Evolutionary conservation across 2,113 vertebrate species (phyloP).

Genomic region (Silurus glanis): DNA sequence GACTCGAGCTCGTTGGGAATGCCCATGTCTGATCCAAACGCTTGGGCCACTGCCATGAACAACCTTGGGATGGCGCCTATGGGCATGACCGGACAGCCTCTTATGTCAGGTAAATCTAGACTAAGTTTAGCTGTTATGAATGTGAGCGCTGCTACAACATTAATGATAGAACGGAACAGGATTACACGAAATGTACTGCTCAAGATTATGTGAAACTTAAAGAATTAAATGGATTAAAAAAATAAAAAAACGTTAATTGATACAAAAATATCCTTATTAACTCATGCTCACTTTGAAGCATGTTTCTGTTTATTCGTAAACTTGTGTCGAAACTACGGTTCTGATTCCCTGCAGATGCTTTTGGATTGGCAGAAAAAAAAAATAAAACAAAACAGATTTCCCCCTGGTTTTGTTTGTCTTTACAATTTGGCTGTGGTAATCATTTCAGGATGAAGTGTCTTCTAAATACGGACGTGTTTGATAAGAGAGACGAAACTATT

Average conservation of each 20-base stretch:
- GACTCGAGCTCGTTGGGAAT: conserved; percentile 86
- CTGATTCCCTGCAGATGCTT: not conserved
- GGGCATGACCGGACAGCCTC: conserved; percentile 85
- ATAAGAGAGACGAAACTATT: not conserved
- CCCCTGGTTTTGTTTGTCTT: not conserved
- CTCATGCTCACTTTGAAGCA: not conserved
- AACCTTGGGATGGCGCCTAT: conserved; percentile 93
- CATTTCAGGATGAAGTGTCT: not conserved
- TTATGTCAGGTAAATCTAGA: conserved; percentile 81
- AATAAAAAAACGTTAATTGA: not conserved
- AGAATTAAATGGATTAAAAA: not conserved
- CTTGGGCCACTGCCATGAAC: conserved; percentile 97
- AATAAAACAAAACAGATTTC: not conserved
- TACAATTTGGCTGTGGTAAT: not conserved
- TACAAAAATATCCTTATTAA: not conserved
- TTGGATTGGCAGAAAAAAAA: not conserved
- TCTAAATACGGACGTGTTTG: not conserved
- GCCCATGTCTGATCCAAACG: conserved; percentile 87
- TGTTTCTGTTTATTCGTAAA: not conserved
- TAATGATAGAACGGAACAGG: not conserved
- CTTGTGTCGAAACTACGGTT: not conserved
- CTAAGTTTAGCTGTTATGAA: not conserved
- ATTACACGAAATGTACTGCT: not conserved
- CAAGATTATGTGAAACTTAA: not conserved
- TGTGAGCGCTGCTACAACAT: not conserved